A percentile compares a stretch with the other conserved stretches of the same genome.
Evolutionary conservation across 1,140 invertebrate species (phyloP).

Genomic region (Lordiphosa collinella): DNA sequence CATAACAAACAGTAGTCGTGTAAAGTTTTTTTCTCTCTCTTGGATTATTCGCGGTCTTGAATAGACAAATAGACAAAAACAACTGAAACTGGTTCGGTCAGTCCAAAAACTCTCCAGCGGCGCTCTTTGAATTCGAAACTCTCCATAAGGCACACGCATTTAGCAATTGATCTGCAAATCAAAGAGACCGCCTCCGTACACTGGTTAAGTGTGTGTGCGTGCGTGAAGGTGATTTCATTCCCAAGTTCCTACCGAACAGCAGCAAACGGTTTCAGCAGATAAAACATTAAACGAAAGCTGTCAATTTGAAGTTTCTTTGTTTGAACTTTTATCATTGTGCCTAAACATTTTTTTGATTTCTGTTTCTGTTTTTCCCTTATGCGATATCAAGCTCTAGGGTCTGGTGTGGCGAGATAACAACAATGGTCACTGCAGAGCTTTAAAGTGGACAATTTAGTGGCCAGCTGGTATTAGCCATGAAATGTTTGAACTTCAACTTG

Average conservation of each 20-base stretch:
- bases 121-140: conserved; percentile 48
- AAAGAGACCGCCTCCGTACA: conserved; percentile 47
- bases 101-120: conserved; percentile 44
- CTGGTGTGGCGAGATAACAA: conserved; percentile 30
- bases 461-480: conserved; percentile 49
- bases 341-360: conserved; percentile 24
- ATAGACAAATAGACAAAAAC: conserved; percentile 6
- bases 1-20: conserved; percentile 65
- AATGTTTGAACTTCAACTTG: conserved; percentile 65
- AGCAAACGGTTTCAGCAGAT: conserved; percentile 48
- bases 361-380: conserved; percentile 20
- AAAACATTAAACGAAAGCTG: conserved; percentile 71
- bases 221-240: conserved; percentile 68
- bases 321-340: conserved; percentile 48
- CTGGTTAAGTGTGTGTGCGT: conserved; percentile 41
- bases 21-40: conserved; percentile 59
- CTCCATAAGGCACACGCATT: conserved; percentile 44
- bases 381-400: conserved; percentile 10
- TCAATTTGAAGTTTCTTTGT: conserved; percentile 73
- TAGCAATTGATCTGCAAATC: conserved; percentile 71
- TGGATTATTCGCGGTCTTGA: conserved; percentile 36
- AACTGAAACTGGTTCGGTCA: conserved; percentile 27
- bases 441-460: conserved; percentile 69
- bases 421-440: conserved; percentile 54
- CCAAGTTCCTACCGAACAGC: conserved; percentile 38